phyloP scores from a whole-genome alignment of 2,797 vertebrate species.

The Ataeniobius toweri region DNA sequence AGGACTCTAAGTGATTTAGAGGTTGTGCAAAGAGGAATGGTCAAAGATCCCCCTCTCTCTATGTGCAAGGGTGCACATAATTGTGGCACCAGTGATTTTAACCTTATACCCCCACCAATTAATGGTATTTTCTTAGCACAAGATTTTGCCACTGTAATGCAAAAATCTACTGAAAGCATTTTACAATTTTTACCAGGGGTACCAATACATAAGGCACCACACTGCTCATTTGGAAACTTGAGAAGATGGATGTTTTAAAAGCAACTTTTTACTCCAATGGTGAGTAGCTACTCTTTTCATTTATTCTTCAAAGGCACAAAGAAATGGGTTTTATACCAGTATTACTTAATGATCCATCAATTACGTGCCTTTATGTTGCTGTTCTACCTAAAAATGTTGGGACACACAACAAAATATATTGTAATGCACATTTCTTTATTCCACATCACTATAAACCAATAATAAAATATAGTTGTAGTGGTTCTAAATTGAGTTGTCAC shows the following conservation, averaged over 20 bases:
- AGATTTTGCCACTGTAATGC: too few relatives aligned
- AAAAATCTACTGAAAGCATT: too few relatives aligned
- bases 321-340: background rate
- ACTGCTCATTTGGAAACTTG: too few relatives aligned
- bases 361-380: background rate
- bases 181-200: too few relatives aligned
- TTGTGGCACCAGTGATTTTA: too few relatives aligned
- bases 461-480: constrained; percentile 70
- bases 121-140: too few relatives aligned
- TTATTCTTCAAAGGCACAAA: background rate
- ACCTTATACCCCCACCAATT: too few relatives aligned
- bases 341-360: background rate
- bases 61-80: too few relatives aligned
- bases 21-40: background rate
- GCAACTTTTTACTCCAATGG: background rate
- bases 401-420: constrained; percentile 27
- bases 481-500: constrained; percentile 65
- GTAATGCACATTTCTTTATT: constrained; percentile 77
- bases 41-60: too few relatives aligned
- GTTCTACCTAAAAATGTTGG: background rate
- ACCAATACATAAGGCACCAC: too few relatives aligned
- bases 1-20: background rate
- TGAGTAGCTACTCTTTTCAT: background rate
- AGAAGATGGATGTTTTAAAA: background rate
- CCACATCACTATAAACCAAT: constrained; percentile 81